These are phyloP conservation scores for Agriopis marginaria DNA, from an alignment of 2,888 invertebrate species.

Conservation along the genomic window DNA sequence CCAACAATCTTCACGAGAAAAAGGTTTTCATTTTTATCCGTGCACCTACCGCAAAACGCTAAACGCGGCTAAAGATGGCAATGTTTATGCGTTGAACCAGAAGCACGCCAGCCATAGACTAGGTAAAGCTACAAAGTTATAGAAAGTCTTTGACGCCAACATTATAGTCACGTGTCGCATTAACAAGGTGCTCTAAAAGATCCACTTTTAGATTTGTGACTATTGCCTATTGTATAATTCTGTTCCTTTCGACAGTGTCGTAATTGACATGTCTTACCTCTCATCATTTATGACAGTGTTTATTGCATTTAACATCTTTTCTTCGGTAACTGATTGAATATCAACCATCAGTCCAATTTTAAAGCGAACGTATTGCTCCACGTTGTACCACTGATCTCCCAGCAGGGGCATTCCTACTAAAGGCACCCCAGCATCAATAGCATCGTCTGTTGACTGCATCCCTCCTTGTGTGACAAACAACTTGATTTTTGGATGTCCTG, in stretches of 20 bases:
- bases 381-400: constrained; percentile 71
- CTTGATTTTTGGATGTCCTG: constrained; percentile 75
- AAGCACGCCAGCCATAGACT: no score
- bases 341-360: constrained; percentile 63
- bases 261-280: constrained; percentile 32
- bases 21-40: no score
- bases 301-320: constrained; percentile 49
- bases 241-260: neutral
- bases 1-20: no score
- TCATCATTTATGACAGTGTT: constrained; percentile 44
- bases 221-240: neutral
- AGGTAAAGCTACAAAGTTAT: no score
- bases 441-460: constrained; percentile 74
- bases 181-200: no score
- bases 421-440: constrained; percentile 69
- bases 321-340: constrained; percentile 54
- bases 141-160: no score
- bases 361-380: constrained; percentile 54
- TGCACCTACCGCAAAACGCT: no score
- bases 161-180: no score
- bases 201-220: no score
- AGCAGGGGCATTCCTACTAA: constrained; percentile 71
- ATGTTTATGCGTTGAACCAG: no score
- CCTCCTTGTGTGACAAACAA: constrained; percentile 79
- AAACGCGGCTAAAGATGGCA: no score